Base-by-base conservation (phyloP, 1,140 invertebrate species). In the Spodoptera litura region DNA sequence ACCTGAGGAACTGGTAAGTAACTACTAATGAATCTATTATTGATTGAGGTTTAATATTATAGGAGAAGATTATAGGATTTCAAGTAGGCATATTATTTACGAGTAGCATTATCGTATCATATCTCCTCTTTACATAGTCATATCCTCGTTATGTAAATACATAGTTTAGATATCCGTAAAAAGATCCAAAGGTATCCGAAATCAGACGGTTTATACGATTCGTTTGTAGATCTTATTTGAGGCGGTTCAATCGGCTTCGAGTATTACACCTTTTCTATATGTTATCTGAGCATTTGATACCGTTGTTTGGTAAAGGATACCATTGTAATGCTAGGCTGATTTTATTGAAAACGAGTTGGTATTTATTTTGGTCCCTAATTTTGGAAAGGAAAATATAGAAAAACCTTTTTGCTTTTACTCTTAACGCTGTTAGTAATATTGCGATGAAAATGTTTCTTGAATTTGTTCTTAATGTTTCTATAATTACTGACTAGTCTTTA, bases 1-100 rank as follows among this genome's bases (percentile, higher is more conserved):
- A 89, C 95, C 95, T 93, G 95, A 96, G 92, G 96, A 96, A 95
- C 95, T 95, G 95, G 96, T 95, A 86, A 88, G 95, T 91, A 52
- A 13, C 11, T 1, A 38, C 6, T 5, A 5, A 5, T 38, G 35
- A 4, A 38, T 0, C 2, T 8, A 44, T 44, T 44, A 6, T 44
- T 8, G 38, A n/a, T n/a, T n/a, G n/a, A n/a, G n/a, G n/a, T n/a
- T n/a, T n/a, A n/a, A n/a, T n/a, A n/a, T n/a, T n/a, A n/a, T n/a
- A n/a, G n/a, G n/a, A n/a, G n/a, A n/a, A n/a, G 4, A 44, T 44
- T 44, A 44, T 1, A 4, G 6, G 6, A 38, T 38, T 5, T 44
- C 9, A 44, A 44, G 6, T 44, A 44, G 38, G 38, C 38, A 44
- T 8, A 44, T 8, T 0, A 44, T 44, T 44, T 9, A 44, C 0